Percentiles rank a stretch among this genome's conserved stretches.
phyloP scores from a whole-genome alignment of 2,888 invertebrate species.

The Asteroscopus sphinx region DNA sequence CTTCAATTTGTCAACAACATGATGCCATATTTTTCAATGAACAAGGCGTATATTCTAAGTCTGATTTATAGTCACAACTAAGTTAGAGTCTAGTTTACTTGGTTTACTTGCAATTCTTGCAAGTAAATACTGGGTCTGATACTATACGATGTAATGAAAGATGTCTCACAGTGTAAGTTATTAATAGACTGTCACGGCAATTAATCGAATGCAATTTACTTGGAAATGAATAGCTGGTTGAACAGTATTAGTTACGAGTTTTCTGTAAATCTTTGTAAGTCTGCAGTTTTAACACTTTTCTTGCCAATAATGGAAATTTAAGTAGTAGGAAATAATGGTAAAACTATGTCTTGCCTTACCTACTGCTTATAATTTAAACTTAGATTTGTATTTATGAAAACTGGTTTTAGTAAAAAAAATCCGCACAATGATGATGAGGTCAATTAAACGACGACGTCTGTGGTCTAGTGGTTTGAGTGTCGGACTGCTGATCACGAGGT shows the following conservation, averaged over 20 bases:
- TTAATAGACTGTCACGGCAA: conserved; percentile 47
- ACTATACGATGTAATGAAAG: conserved; percentile 43
- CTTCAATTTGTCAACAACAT: conserved; percentile 45
- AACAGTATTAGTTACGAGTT: conserved; percentile 30
- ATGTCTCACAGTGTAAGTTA: conserved; percentile 38
- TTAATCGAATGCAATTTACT: conserved; percentile 47
- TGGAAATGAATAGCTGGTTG: conserved; percentile 20
- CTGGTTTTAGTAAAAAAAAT: conserved; percentile 29
- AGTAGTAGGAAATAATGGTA: conserved; percentile 18
- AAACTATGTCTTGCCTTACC: conserved; percentile 27
- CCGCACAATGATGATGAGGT: too few relatives aligned
- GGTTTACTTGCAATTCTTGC: too few relatives aligned
- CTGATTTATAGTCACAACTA: conserved; percentile 43
- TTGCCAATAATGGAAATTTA: conserved; percentile 11
- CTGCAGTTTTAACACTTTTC: conserved; percentile 18
- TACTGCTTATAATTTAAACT: conserved; percentile 22
- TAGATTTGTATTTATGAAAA: conserved; percentile 26
- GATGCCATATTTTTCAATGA: conserved; percentile 52
- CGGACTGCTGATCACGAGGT: too few relatives aligned
- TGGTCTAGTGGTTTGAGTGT: too few relatives aligned
- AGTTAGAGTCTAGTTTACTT: conserved; percentile 46
- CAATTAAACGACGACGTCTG: too few relatives aligned
- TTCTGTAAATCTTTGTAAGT: conserved; percentile 21
- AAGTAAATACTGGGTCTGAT: conserved; percentile 20
- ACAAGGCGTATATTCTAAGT: conserved; percentile 32